Conservation (phyloP, 1,140 invertebrate genomes). For the Asobara japonica region DNA sequence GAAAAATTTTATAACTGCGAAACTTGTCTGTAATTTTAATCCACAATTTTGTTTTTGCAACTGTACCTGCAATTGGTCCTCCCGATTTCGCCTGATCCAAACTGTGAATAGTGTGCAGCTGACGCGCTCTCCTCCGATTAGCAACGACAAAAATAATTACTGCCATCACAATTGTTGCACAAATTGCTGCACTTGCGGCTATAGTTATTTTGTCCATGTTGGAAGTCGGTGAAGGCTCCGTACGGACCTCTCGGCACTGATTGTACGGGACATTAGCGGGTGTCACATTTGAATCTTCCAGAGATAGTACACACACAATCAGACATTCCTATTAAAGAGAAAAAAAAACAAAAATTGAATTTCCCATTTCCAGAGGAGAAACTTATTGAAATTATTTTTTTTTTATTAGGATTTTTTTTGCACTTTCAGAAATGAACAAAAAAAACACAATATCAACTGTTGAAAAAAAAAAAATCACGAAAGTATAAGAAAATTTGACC, state of each 20-base stretch:
- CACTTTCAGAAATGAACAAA: no score
- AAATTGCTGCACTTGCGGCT: constrained; percentile 91
- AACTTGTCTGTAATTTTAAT: no score
- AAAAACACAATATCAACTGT: no score
- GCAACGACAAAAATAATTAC: constrained; percentile 89
- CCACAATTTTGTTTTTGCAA: no score
- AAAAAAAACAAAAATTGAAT: constrained; percentile 23
- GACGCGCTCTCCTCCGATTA: constrained; percentile 77
- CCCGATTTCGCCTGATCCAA: constrained; percentile 74
- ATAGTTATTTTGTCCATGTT: constrained; percentile 96
- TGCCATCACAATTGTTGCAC: constrained; percentile 89
- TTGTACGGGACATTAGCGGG: constrained; percentile 85
- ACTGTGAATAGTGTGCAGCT: constrained; percentile 77
- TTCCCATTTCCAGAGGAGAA: no score
- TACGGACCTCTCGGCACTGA: constrained; percentile 89
- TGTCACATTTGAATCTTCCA: constrained; percentile 86
- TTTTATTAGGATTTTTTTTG: no score
- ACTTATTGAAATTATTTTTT: no score
- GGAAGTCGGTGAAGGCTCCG: constrained; percentile 80
- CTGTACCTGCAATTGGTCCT: constrained; percentile 73
- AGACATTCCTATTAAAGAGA: constrained; percentile 81
- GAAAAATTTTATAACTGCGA: no score
- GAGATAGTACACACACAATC: constrained; percentile 89
- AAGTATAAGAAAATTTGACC: background rate
- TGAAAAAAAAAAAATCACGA: constrained; percentile 15